These are phyloP conservation scores for Chloromyia formosa DNA, from an alignment of 2,888 invertebrate species.

Conservation along the genomic window DNA sequence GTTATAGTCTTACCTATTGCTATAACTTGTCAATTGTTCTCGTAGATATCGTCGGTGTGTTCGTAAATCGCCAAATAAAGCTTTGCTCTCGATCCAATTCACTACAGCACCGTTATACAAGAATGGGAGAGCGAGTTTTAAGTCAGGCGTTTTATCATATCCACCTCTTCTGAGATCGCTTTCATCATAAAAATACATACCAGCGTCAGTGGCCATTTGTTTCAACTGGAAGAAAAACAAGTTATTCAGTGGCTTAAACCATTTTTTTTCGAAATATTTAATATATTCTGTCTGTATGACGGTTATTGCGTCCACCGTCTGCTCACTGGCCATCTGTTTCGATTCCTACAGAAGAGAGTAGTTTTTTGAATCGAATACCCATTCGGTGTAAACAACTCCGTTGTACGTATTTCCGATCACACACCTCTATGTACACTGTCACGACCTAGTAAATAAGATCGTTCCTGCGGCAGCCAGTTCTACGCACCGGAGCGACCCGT, in stretches of 20 bases:
- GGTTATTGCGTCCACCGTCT: too few relatives aligned
- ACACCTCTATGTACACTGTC: too few relatives aligned
- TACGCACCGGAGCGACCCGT: too few relatives aligned
- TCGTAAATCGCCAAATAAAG: slow-evolving; percentile 88
- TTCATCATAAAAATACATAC: slow-evolving; percentile 77
- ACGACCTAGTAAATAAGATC: too few relatives aligned
- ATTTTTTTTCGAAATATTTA: background rate
- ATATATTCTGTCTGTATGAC: too few relatives aligned
- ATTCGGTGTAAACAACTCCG: too few relatives aligned
- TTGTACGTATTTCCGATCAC: too few relatives aligned
- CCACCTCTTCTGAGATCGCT: slow-evolving; percentile 81
- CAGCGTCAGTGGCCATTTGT: slow-evolving; percentile 63
- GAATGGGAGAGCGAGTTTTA: slow-evolving; percentile 89
- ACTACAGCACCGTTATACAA: slow-evolving; percentile 85
- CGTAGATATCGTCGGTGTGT: slow-evolving; percentile 82
- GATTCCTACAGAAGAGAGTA: too few relatives aligned
- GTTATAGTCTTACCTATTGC: slow-evolving; percentile 76
- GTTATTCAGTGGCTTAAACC: background rate
- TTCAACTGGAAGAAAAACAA: slow-evolving; percentile 54
- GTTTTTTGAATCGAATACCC: too few relatives aligned
- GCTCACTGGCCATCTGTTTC: too few relatives aligned
- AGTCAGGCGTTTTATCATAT: slow-evolving; percentile 95
- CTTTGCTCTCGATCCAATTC: slow-evolving; percentile 97
- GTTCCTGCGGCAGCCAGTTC: too few relatives aligned
- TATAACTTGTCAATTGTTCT: slow-evolving; percentile 88